These are phyloP conservation scores for Plumapathes pennacea DNA, from an alignment of 92 coral and sea anemone species.

Conservation along the genomic window DNA sequence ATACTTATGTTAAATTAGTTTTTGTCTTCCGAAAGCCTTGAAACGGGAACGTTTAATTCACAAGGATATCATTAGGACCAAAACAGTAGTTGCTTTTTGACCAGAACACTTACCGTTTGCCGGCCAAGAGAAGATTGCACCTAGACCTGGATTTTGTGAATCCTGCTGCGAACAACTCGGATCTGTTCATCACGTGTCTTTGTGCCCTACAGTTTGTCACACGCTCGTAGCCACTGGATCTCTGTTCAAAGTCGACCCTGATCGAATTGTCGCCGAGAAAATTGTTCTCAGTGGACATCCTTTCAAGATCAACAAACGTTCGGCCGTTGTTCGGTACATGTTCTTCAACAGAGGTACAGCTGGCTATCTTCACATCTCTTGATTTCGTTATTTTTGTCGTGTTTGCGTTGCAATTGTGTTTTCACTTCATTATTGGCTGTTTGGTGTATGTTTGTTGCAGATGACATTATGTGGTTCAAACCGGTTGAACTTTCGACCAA, in stretches of 20 bases:
- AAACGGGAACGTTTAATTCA: no score
- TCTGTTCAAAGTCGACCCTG: constrained; percentile 82
- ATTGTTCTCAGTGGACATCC: constrained; percentile 93
- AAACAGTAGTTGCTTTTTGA: no score
- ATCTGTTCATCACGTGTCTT: no score
- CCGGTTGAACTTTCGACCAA: constrained; percentile 95
- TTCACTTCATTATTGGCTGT: no score
- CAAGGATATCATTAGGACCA: no score
- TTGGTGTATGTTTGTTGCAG: constrained; percentile 28
- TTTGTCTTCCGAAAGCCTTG: no score
- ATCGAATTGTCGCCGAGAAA: constrained; percentile 86
- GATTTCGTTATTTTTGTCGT: neutral
- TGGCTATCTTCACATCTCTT: neutral
- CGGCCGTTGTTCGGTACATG: constrained; percentile 96
- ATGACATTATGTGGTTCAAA: constrained; percentile 94
- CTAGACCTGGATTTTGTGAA: no score
- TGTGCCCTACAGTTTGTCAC: constrained; percentile 37
- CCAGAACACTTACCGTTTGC: no score
- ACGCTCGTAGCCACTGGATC: constrained; percentile 89
- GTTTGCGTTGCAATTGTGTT: no score
- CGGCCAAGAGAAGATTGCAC: no score
- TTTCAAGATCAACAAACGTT: constrained; percentile 87
- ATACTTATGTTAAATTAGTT: no score
- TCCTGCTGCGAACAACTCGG: no score
- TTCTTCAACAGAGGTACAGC: constrained; percentile 94